These are phyloP conservation scores for Hydriomena furcata DNA, from an alignment of 2,888 invertebrate species.

Conservation along the genomic window DNA sequence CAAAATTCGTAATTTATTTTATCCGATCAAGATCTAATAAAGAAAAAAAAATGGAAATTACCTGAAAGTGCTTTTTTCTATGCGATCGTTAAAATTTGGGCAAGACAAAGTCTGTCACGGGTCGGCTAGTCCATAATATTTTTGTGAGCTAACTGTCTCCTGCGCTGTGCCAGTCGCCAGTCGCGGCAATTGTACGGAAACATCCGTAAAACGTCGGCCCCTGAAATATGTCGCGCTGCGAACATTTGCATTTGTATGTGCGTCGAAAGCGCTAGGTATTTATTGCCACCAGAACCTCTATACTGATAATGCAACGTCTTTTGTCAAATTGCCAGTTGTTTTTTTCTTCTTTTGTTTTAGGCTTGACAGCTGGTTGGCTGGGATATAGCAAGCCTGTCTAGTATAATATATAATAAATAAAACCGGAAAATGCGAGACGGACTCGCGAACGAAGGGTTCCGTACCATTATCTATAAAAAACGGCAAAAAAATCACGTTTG, in stretches of 20 bases:
- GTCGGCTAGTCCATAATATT: not conserved
- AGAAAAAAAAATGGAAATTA: no score
- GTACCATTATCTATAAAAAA: no score
- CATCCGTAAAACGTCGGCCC: conserved; percentile 45
- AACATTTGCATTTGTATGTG: conserved; percentile 40
- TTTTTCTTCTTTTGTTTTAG: not conserved
- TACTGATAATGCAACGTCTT: conserved; percentile 14
- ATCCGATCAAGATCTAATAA: no score
- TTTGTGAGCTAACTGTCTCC: conserved; percentile 10
- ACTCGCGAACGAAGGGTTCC: no score
- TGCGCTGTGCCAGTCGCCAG: not conserved
- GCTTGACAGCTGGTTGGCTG: not conserved
- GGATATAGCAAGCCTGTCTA: not conserved
- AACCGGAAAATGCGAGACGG: no score
- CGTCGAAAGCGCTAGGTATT: conserved; percentile 30
- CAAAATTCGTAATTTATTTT: no score
- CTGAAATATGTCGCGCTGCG: conserved; percentile 39
- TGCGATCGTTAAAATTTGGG: no score
- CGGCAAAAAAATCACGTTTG: no score
- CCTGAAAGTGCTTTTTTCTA: no score
- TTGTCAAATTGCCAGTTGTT: conserved; percentile 11
- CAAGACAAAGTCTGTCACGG: no score
- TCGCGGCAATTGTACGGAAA: conserved; percentile 35
- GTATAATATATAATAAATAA: no score
- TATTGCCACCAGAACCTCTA: conserved; percentile 20